Percentiles rank a stretch among this genome's conserved stretches.
Conservation (phyloP, 2,797 vertebrate species). For the Danio tinwini region DNA sequence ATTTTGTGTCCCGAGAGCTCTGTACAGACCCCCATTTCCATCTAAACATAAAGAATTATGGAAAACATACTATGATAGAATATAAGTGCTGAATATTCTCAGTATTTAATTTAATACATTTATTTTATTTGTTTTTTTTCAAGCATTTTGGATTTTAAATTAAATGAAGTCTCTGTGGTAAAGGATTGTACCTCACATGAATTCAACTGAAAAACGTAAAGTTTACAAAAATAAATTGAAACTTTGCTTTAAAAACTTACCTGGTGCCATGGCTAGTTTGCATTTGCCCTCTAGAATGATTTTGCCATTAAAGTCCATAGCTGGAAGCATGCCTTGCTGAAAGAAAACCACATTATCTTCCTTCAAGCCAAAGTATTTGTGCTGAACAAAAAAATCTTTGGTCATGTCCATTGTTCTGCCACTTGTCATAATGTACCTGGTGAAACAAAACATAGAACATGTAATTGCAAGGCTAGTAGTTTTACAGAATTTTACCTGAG, state of each 20-base stretch:
- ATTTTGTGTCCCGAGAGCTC: slow-evolving; percentile 85
- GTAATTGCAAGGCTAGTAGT: background rate
- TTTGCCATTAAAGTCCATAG: slow-evolving; percentile 91
- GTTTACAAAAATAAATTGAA: no score
- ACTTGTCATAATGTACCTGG: slow-evolving; percentile 98
- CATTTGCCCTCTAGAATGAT: slow-evolving; percentile 91
- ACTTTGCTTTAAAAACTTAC: slow-evolving; percentile 66
- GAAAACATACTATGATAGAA: background rate
- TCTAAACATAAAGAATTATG: slow-evolving; percentile 73
- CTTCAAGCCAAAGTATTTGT: slow-evolving; percentile 88
- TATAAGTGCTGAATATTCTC: background rate
- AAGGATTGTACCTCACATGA: no score
- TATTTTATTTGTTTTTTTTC: no score
- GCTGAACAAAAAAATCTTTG: slow-evolving; percentile 85
- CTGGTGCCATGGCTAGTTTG: slow-evolving; percentile 95
- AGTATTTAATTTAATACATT: no score
- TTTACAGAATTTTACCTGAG: background rate
- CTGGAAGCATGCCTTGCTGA: slow-evolving; percentile 97
- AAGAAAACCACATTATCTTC: slow-evolving; percentile 90
- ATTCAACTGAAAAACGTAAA: no score
- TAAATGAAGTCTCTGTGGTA: no score
- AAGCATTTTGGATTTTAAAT: no score
- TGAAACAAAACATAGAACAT: background rate
- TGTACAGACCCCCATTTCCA: slow-evolving; percentile 95
- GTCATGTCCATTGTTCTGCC: slow-evolving; percentile 93